Evolutionary conservation across 2,888 invertebrate species (phyloP).

Genomic region (Nineta flava): DNA sequence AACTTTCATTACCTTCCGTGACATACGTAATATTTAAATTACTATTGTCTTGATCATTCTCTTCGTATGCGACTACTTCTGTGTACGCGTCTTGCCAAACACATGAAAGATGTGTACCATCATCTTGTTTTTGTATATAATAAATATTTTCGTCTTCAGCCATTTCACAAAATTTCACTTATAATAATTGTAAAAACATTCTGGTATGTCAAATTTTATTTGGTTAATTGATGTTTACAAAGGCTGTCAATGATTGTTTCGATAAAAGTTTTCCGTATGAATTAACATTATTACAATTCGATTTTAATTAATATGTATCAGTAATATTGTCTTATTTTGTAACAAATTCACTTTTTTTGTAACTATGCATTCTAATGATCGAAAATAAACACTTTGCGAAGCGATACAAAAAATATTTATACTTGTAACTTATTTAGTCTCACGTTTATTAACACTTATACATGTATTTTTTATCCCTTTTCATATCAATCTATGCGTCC

Average conservation of each 20-base stretch:
- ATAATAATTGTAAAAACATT: background rate
- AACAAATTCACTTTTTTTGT: no score
- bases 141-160: constrained; percentile 6
- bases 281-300: no score
- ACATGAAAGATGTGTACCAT: constrained; percentile 9
- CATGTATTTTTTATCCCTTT: no score
- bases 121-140: constrained; percentile 8
- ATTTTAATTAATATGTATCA: no score
- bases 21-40: constrained; percentile 10
- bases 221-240: background rate
- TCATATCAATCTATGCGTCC: no score
- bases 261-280: no score
- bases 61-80: constrained; percentile 12
- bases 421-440: no score
- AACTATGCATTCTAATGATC: no score
- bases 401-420: no score
- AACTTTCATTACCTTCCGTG: constrained; percentile 14
- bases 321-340: no score
- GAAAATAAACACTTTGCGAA: no score
- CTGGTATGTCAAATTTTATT: background rate
- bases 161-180: background rate
- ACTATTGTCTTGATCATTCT: constrained; percentile 11
- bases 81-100: constrained; percentile 14
- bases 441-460: no score
- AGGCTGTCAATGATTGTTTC: background rate